A percentile compares a stretch with the other conserved stretches of the same genome.
These are phyloP conservation scores for Stenopsyche tienmushanensis DNA, from an alignment of 1,140 invertebrate species.

Conservation along the genomic window DNA sequence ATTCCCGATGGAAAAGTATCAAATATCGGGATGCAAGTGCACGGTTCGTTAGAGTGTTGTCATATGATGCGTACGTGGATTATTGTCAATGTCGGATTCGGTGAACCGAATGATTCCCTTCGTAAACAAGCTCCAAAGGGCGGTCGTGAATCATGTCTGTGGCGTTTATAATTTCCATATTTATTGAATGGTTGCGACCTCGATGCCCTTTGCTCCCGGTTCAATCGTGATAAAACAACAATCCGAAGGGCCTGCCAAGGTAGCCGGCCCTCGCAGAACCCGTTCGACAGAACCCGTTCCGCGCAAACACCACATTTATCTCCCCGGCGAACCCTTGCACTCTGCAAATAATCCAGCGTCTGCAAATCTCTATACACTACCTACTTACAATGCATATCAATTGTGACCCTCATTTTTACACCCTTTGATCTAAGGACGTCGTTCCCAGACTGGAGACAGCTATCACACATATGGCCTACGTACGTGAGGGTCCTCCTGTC, in stretches of 20 bases:
- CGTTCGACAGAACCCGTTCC: neutral
- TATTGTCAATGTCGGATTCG: neutral
- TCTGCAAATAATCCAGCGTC: no score
- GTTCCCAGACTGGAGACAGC: no score
- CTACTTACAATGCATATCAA: no score
- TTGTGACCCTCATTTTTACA: no score
- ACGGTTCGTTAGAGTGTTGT: neutral
- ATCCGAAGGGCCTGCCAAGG: constrained; percentile 17
- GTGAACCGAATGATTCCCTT: neutral
- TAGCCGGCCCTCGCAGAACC: neutral
- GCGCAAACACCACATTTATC: neutral
- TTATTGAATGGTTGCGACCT: constrained; percentile 34
- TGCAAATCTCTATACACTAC: no score
- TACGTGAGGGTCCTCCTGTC: no score
- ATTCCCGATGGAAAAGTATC: no score
- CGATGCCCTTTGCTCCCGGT: constrained; percentile 7
- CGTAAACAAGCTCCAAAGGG: constrained; percentile 1
- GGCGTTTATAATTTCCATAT: constrained; percentile 37
- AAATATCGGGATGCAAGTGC: neutral
- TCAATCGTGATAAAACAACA: constrained; percentile 37
- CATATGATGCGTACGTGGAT: neutral
- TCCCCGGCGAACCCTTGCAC: neutral
- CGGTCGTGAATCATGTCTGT: constrained; percentile 26
- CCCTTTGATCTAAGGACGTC: no score
- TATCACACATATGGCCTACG: no score